These are phyloP conservation scores for Panurus biarmicus DNA, from an alignment of 2,113 vertebrate genomes.

Conservation along the genomic window DNA sequence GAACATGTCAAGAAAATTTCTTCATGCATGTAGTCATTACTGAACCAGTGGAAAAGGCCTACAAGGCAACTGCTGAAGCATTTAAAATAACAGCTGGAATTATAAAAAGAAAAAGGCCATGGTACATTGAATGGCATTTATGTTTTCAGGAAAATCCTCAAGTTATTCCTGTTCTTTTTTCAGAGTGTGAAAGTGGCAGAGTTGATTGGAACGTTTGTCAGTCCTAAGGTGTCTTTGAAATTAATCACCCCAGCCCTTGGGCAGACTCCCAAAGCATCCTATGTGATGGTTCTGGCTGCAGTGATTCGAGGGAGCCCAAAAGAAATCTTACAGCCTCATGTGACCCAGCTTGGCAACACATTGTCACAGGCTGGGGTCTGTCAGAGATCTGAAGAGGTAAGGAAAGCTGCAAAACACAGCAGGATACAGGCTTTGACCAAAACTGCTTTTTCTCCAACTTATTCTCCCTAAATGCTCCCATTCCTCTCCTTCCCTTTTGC, in stretches of 20 bases:
- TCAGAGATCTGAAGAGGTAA: conserved; percentile 84
- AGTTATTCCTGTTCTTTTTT: neutral
- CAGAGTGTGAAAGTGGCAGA: conserved; percentile 82
- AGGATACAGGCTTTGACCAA: neutral
- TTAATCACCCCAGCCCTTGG: conserved; percentile 75
- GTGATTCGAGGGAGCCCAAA: conserved; percentile 77
- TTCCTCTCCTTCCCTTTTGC: neutral
- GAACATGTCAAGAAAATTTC: neutral
- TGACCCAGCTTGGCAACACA: conserved; percentile 63
- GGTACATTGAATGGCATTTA: neutral
- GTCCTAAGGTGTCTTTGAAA: conserved; percentile 81
- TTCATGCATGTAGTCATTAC: neutral
- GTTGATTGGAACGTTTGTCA: conserved; percentile 85
- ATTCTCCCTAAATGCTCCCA: neutral
- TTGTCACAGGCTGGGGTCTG: conserved; percentile 74
- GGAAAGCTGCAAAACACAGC: neutral
- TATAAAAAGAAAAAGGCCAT: neutral
- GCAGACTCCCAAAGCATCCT: conserved; percentile 69
- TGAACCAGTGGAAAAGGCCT: neutral
- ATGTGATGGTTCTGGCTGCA: conserved; percentile 80
- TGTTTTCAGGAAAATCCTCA: neutral
- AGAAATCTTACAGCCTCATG: conserved; percentile 74
- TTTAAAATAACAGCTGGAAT: neutral
- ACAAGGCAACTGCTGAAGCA: conserved; percentile 7
- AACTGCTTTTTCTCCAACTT: neutral